phyloP scores from a whole-genome alignment of 1,140 invertebrate genomes.

The Scaptomyza pallida region DNA sequence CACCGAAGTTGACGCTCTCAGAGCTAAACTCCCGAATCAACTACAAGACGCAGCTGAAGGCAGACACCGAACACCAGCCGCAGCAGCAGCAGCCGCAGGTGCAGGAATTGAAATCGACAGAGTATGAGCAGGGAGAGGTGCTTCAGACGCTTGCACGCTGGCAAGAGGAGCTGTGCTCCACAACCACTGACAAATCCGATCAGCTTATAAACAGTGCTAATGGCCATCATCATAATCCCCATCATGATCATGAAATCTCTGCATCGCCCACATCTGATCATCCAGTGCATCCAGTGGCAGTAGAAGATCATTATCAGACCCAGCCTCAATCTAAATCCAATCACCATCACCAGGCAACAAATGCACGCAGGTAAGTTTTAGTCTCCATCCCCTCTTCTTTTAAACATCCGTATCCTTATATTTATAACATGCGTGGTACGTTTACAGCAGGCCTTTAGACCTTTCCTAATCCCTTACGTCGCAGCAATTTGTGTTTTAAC shows the following conservation, averaged over 20 bases:
- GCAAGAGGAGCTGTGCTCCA: slow-evolving; percentile 47
- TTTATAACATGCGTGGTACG: too few species aligned
- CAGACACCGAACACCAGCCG: not conserved
- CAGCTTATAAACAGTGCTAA: slow-evolving; percentile 56
- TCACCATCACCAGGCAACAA: slow-evolving; percentile 64
- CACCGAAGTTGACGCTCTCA: slow-evolving; percentile 30
- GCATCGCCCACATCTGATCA: slow-evolving; percentile 17
- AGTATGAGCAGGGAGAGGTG: slow-evolving; percentile 41
- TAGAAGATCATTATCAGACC: slow-evolving; percentile 23
- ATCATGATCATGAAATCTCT: slow-evolving; percentile 32
- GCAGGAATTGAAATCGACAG: not conserved
- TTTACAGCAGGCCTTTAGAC: slow-evolving; percentile 2
- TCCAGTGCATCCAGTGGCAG: slow-evolving; percentile 1
- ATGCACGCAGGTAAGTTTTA: slow-evolving; percentile 70
- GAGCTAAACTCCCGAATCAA: slow-evolving; percentile 31
- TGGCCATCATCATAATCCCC: slow-evolving; percentile 49
- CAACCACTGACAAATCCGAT: slow-evolving; percentile 8
- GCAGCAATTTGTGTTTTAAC: slow-evolving; percentile 50
- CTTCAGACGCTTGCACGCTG: slow-evolving; percentile 52
- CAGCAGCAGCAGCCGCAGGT: too few species aligned
- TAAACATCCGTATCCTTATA: too few species aligned
- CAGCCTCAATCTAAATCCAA: slow-evolving; percentile 26
- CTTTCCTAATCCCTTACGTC: slow-evolving; percentile 46
- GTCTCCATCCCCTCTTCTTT: too few species aligned
- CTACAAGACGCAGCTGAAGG: not conserved